Conservation (phyloP, 2,888 invertebrate species). For the Brachyptera risi region DNA sequence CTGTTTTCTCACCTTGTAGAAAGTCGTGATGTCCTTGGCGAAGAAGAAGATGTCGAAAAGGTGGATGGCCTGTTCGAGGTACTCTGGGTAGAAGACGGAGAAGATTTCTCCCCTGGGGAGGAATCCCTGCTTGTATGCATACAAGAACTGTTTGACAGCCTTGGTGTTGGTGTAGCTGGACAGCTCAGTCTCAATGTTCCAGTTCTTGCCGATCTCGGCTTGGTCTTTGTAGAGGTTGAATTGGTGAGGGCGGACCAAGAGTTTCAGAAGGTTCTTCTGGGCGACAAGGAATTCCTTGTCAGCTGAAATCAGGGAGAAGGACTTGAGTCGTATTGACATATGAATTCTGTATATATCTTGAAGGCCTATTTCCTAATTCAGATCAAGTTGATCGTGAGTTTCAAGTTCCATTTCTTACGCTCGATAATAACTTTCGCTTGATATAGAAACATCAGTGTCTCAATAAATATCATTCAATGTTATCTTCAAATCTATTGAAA, state of each 20-base stretch:
- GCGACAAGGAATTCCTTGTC: conserved; percentile 39
- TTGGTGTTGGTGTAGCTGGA: conserved; percentile 45
- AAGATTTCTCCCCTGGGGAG: conserved; percentile 50
- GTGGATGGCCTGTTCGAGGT: conserved; percentile 49
- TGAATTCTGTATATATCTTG: too few relatives aligned
- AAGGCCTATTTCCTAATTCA: too few relatives aligned
- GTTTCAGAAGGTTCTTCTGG: conserved; percentile 48
- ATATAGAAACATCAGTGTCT: too few relatives aligned
- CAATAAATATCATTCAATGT: too few relatives aligned
- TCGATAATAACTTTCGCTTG: too few relatives aligned
- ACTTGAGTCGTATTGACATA: too few relatives aligned
- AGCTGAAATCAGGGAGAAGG: not conserved
- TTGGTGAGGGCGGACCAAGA: conserved; percentile 48
- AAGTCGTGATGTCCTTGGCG: conserved; percentile 57
- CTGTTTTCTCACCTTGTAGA: conserved; percentile 50
- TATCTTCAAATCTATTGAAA: too few relatives aligned
- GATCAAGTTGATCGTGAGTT: too few relatives aligned
- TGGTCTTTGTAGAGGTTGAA: conserved; percentile 44
- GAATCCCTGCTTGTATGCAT: conserved; percentile 43
- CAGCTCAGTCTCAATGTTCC: conserved; percentile 44
- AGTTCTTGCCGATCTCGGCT: conserved; percentile 44
- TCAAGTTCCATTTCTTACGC: too few relatives aligned
- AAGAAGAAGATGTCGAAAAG: conserved; percentile 55
- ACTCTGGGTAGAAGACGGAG: conserved; percentile 44
- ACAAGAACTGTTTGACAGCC: conserved; percentile 35